Conservation (phyloP, 2,113 vertebrate genomes). For the Monarcha castaneiventris region DNA sequence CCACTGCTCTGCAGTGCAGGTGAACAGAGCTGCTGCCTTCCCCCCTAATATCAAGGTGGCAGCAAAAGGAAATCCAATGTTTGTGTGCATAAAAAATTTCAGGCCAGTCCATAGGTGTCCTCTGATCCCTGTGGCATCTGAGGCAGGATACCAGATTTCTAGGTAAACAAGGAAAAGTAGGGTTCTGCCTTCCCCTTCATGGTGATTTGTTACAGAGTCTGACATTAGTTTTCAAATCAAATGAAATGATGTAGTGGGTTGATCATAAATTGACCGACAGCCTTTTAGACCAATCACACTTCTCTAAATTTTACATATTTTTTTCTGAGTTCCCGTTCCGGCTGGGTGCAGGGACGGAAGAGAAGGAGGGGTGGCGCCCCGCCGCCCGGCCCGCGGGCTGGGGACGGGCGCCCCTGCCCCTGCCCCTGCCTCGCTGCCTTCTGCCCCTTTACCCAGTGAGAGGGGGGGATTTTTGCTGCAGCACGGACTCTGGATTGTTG, state of each 20-base stretch:
- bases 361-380: no score
- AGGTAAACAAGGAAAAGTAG: neutral
- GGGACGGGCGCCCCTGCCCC: no score
- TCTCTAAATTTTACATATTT: no score
- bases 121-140: neutral
- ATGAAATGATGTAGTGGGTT: neutral
- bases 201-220: neutral
- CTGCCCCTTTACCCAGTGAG: no score
- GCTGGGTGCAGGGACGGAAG: no score
- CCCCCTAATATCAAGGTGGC: neutral
- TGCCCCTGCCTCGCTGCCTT: no score
- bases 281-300: no score
- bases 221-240: neutral
- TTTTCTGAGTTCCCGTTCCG: no score
- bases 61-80: neutral
- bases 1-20: accelerated
- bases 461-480: no score
- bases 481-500: no score
- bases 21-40: neutral
- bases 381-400: no score
- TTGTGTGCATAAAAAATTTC: neutral
- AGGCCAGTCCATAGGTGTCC: neutral
- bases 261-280: no score
- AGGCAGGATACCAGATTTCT: neutral
- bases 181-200: neutral